phyloP scores from a whole-genome alignment of 1,140 invertebrate species.

The Tetragonula clypearis region DNA sequence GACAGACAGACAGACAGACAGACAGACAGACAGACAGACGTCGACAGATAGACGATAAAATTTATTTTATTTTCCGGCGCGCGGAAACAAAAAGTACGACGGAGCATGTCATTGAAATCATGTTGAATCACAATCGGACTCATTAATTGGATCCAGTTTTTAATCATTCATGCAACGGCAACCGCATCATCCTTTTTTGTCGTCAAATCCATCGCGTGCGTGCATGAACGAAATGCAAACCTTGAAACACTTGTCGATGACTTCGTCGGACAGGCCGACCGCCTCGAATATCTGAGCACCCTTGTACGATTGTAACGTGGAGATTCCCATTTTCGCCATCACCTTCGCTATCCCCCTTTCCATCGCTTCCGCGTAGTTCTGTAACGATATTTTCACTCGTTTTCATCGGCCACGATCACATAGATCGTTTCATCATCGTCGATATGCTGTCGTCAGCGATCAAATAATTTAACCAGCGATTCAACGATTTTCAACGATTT shows the following conservation, averaged over 20 bases:
- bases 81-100: too few species aligned
- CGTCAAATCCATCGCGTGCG: too few species aligned
- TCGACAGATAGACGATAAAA: too few species aligned
- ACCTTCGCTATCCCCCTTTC: slow-evolving; percentile 93
- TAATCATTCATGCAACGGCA: slow-evolving; percentile 64
- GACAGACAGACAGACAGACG: too few species aligned
- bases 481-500: too few species aligned
- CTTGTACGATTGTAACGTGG: slow-evolving; percentile 99
- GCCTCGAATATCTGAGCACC: slow-evolving; percentile 99
- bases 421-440: background rate
- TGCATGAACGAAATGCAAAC: slow-evolving; percentile 69
- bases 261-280: slow-evolving; percentile 95
- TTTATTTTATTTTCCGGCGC: too few species aligned
- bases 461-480: background rate
- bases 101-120: slow-evolving; percentile 56
- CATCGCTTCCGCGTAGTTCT: slow-evolving; percentile 88
- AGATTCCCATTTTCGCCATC: slow-evolving; percentile 99
- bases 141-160: slow-evolving; percentile 75
- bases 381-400: background rate
- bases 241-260: slow-evolving; percentile 97
- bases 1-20: too few species aligned
- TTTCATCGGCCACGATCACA: background rate
- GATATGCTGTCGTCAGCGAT: too few species aligned
- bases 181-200: background rate
- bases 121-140: slow-evolving; percentile 64